Evolutionary conservation across 2,888 invertebrate genomes (phyloP).

Genomic region (Philopedon plagiatum): DNA sequence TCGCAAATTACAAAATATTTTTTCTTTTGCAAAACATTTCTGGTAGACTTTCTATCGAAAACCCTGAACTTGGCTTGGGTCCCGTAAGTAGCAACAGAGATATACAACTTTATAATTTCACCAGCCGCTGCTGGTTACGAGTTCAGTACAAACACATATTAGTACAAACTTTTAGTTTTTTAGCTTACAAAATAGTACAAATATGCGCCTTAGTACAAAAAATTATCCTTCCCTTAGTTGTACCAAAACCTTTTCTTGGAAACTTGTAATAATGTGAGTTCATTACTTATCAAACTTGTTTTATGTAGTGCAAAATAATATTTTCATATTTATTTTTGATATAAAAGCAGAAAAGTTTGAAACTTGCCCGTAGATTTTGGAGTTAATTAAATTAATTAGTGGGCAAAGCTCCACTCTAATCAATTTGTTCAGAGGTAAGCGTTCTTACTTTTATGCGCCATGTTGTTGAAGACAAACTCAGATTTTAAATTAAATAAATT

Average conservation of each 20-base stretch:
- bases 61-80: too few relatives aligned
- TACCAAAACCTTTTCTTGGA: background rate
- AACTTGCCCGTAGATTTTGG: conserved; percentile 8
- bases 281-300: background rate
- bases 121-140: background rate
- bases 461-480: conserved; percentile 31
- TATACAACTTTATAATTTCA: too few relatives aligned
- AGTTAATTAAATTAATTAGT: background rate
- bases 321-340: conserved; percentile 41
- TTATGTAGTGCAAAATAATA: conserved; percentile 24
- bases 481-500: conserved; percentile 36
- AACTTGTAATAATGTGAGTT: too few relatives aligned
- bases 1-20: too few relatives aligned
- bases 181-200: conserved; percentile 6
- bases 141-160: conserved; percentile 2
- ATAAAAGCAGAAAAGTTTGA: conserved; percentile 16
- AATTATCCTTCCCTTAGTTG: background rate
- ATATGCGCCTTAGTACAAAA: background rate
- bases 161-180: conserved; percentile 13
- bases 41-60: too few relatives aligned
- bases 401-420: background rate
- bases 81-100: too few relatives aligned
- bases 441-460: conserved; percentile 4
- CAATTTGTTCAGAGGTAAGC: background rate
- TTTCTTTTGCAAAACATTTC: too few relatives aligned